Evolutionary conservation across 1,140 invertebrate species (phyloP), one percentile per base, ranked within the genome.

Genomic region (Sesamia nonagrioides): DNA sequence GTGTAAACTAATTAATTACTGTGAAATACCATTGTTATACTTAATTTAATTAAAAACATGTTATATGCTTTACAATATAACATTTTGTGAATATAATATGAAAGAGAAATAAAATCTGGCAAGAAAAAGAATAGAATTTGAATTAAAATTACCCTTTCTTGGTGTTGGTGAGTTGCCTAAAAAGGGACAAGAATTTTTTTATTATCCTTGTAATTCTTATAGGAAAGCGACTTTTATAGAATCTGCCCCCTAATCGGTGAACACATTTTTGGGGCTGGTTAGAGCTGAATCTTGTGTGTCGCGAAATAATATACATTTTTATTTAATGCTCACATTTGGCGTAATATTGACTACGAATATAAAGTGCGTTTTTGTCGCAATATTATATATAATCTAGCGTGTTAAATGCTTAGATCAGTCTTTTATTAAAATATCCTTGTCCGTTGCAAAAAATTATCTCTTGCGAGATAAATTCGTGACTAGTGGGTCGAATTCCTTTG

Each of bases 401-500:
- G 15, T 52, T 52, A 56, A 42, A 5, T 68, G 40, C 40, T 1
- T 21, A 45, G 11, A 69, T 58, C 8, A 50, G 33, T 63, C 2
- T 48, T 33, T 37, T 27, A 33, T 40, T 50, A 21, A 69, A 69
- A 50, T 48, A 33, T 48, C 66, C 66, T 69, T 50, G 66, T 21
- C 42, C 2, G 33, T n/a, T 69, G 66, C 35, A 69, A 69, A 27
- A 33, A 50, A 6, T 50, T 69, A 69, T 69, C 66, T 5, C 11
- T n/a, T 17, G 1, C 13, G 50, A 69, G 66, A 69, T 69, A 50
- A 69, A 69, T 69, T 69, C 66, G 66, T 69, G 66, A 69, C 66
- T 69, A 48, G 18, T 50, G 21, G 42, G 42, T 13, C 21, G 21
- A 48, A 69, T 48, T 69, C 66, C n/a, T 69, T 69, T 48, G 66